Evolutionary conservation across 2,113 vertebrate species (phyloP).

Genomic region (Aphelocoma coerulescens): DNA sequence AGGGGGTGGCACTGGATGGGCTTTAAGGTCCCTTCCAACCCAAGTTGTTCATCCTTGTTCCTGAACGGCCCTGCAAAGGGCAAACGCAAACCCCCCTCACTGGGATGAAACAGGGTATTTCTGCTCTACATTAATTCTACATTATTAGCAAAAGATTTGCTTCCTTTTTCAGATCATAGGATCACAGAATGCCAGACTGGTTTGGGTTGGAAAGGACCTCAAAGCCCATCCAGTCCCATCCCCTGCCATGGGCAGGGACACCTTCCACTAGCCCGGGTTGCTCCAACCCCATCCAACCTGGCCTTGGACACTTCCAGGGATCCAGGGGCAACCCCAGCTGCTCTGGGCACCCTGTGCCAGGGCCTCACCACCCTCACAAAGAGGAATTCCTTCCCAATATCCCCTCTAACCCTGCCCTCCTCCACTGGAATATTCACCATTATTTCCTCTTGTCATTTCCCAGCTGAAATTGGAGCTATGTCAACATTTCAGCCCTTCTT

Average conservation of each 20-base stretch:
- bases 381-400: accelerated
- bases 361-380: background rate
- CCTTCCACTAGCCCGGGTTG: accelerated
- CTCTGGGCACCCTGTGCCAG: background rate
- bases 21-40: background rate
- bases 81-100: accelerated
- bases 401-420: background rate
- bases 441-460: background rate
- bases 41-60: background rate
- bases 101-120: background rate
- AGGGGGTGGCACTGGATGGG: background rate
- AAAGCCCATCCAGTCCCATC: background rate
- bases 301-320: background rate
- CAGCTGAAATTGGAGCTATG: background rate
- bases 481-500: background rate
- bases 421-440: background rate
- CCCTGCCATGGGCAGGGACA: background rate
- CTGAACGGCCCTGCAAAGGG: background rate
- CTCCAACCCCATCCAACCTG: accelerated
- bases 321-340: background rate
- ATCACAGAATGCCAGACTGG: background rate
- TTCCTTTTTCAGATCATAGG: background rate
- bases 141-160: background rate
- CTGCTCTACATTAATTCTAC: background rate
- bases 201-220: background rate